phyloP scores from a whole-genome alignment of 1,140 invertebrate genomes.

The Drosophila nikananu region DNA sequence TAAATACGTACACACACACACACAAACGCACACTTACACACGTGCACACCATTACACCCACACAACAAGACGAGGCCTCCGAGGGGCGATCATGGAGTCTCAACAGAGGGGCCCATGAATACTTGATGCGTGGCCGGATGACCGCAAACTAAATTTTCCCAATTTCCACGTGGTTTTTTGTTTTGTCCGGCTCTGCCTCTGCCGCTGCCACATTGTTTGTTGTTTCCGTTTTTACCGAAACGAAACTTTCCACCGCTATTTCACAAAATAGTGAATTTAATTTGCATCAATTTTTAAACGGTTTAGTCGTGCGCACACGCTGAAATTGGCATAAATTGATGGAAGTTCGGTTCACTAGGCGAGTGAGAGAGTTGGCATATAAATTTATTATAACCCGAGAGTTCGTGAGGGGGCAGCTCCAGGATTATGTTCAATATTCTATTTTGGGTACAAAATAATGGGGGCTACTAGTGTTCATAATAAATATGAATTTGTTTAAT shows the following conservation, averaged over 20 bases:
- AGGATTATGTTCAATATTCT: conserved; percentile 9
- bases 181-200: conserved; percentile 5
- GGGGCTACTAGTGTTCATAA: too few relatives aligned
- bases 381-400: conserved; percentile 35
- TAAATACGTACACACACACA: conserved; percentile 33
- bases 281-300: conserved; percentile 55
- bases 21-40: conserved; percentile 14
- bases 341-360: conserved; percentile 17
- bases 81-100: conserved; percentile 46
- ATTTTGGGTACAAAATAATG: background rate
- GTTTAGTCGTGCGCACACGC: conserved; percentile 39
- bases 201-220: conserved; percentile 25
- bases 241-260: conserved; percentile 16
- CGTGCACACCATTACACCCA: conserved; percentile 21
- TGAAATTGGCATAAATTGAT: conserved; percentile 53
- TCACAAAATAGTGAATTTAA: conserved; percentile 49
- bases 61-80: conserved; percentile 6
- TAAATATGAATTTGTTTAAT: background rate
- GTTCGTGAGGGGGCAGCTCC: background rate
- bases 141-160: conserved; percentile 50
- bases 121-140: conserved; percentile 35
- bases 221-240: conserved; percentile 23
- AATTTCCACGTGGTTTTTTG: conserved; percentile 40
- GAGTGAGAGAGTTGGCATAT: conserved; percentile 30
- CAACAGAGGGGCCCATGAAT: conserved; percentile 29